Base-by-base conservation (phyloP, 2,113 vertebrate genomes). In the Plecturocebus donacophilus region DNA sequence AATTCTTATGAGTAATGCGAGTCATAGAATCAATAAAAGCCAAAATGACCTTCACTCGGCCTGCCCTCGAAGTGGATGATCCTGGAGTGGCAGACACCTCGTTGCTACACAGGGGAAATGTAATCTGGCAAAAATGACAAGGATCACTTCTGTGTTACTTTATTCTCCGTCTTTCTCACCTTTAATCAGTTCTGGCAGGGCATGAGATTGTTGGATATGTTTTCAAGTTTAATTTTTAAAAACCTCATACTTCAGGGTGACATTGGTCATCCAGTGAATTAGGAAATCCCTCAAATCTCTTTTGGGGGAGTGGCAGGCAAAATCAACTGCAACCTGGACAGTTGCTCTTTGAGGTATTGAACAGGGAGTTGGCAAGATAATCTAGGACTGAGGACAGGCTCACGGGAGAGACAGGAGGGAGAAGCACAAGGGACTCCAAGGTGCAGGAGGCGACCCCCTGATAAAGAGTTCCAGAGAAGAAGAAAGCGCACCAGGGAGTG, bases 141-240 rank as follows among this genome's bases (percentile, higher is more conserved):
- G n/a, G 79, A 94, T 54, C 61, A 77, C 75, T 96, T 97, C 97
- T 71, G 92, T 25, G 64, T 35, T 71, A 58, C 92, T 91, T 21
- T 85, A 86, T 95, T 97, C 76, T 76, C 88, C 45, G 88, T 84
- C 35, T 97, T 96, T 92, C 94, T 83, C 95, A 54, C n/a, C 84
- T 97, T 23, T 86, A 92, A 96, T 98, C 98, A 87, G 89, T 97
- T 98, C 73, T 96, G 96, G 96, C 32, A 97, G 95, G 96, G 92
- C 35, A 96, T 23, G 49, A 83, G 97, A 68, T 81, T 91, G 25
- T 92, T 92, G 75, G 83, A 90, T 77, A 42, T 87, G 70, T 85
- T 97, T 97, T 96, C 81, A 90, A 75, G 87, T 94, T 97, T 92
- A 82, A 95, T 95, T 92, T 98, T 94, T 30, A 94, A 96, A 93